Evolutionary conservation across 2,797 vertebrate genomes (phyloP).

Genomic region (Sebastes oblongus): DNA sequence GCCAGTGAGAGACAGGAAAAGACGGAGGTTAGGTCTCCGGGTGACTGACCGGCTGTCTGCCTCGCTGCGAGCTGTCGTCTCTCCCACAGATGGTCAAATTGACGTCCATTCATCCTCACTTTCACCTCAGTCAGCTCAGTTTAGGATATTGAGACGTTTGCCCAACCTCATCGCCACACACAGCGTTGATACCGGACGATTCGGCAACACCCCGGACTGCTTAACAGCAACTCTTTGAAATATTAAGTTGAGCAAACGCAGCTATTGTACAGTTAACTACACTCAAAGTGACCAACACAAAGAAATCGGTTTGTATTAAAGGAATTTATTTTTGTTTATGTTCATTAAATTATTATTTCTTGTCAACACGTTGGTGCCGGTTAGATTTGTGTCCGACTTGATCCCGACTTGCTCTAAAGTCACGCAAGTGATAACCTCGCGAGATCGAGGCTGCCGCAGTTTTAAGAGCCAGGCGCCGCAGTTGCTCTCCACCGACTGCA

Average conservation of each 20-base stretch:
- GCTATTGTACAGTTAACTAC: neutral
- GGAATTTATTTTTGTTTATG: neutral
- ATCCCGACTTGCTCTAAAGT: too few species aligned
- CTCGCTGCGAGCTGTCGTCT: constrained; percentile 11
- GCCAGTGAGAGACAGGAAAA: constrained; percentile 17
- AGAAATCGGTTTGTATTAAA: neutral
- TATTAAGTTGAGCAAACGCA: neutral
- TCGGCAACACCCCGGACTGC: neutral
- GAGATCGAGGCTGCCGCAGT: too few species aligned
- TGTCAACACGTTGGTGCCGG: too few species aligned
- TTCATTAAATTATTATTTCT: neutral
- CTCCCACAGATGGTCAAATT: constrained; percentile 18
- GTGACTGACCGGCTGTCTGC: constrained; percentile 8
- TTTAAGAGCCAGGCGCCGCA: too few species aligned
- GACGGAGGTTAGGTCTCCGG: constrained; percentile 31
- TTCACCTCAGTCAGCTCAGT: neutral
- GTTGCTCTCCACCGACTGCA: too few species aligned
- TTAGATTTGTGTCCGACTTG: too few species aligned
- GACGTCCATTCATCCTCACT: constrained; percentile 21
- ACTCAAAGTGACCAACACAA: neutral
- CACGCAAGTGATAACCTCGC: too few species aligned
- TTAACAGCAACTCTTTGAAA: neutral
- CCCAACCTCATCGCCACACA: neutral
- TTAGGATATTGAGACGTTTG: neutral
- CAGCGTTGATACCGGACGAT: neutral